Evolutionary conservation across 2,113 vertebrate species (phyloP), one percentile per base, ranked within the genome.

Genomic region (Takifugu bimaculatus): DNA sequence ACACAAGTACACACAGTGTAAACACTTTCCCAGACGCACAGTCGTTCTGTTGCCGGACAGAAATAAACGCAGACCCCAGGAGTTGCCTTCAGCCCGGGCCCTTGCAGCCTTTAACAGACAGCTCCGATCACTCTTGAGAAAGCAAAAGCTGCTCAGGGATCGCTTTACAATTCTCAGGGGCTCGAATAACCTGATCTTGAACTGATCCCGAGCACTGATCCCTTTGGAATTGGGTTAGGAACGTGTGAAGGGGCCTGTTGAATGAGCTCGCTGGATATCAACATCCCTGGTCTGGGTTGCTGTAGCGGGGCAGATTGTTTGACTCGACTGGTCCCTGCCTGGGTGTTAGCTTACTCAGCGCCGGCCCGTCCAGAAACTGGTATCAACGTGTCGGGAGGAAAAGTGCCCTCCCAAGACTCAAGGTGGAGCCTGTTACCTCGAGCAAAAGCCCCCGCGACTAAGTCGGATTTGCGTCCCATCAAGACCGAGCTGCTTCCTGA

Each of bases 401-500:
- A 74, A 77, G 83, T 79, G 79, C 77, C 73, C 80, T 73, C 73
- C 78, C 55, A 63, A 81, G 83, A 85, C 85, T 84, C 66, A 71
- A 88, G 85, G 86, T 88, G 88, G 71, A 88, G 84, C 78, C 82
- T 81, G 88, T 88, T 88, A 88, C 83, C 73, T 70, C 77, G 85
- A 87, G 81, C 85, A 80, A 84, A 79, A 85, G 84, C 77, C 79
- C 20, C 86, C 88, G 89, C 85, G 87, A 90, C 84, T 86, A 88
- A 89, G 89, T 88, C 88, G 85, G 83, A 88, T 91, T 88, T 89
- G 85, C 79, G 87, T 82, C 73, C 70, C 78, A 88, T 88, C 84
- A 85, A 88, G 83, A 80, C 85, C 66, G 79, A 78, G 82, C 84
- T 81, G 84, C 87, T 91, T 89, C 88, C 88, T 89, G 84, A 63